Conservation (phyloP, 2,888 invertebrate genomes). For the Lamellibrachia columna region DNA sequence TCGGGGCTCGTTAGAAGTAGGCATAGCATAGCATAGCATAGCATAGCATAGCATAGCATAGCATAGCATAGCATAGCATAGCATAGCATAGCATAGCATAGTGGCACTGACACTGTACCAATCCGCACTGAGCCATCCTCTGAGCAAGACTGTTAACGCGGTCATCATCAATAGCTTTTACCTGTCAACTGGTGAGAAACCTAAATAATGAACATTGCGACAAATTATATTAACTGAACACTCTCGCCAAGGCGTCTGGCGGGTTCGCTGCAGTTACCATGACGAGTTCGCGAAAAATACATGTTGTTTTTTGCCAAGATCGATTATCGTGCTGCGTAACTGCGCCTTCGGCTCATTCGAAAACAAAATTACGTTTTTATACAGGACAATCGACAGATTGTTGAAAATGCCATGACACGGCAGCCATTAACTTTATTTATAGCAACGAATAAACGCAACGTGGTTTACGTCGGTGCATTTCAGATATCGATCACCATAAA, state of each 20-base stretch:
- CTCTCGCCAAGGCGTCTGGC: background rate
- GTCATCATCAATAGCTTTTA: background rate
- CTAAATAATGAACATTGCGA: background rate
- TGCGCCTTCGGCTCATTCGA: background rate
- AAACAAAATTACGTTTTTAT: background rate
- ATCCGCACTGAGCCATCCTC: background rate
- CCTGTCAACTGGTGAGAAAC: background rate
- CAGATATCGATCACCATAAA: background rate
- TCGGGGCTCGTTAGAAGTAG: too few relatives aligned
- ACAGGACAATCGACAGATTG: background rate
- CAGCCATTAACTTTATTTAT: background rate
- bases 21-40: too few relatives aligned
- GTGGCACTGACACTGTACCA: too few relatives aligned
- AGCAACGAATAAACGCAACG: background rate
- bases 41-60: too few relatives aligned
- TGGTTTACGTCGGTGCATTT: background rate
- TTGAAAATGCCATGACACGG: background rate
- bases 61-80: too few relatives aligned
- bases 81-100: too few relatives aligned
- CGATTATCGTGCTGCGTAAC: background rate
- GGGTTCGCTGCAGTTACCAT: background rate
- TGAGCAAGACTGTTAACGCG: background rate
- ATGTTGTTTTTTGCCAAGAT: background rate
- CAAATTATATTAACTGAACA: background rate
- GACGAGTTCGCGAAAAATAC: background rate